These are phyloP conservation scores for Girardinus metallicus DNA, from an alignment of 2,797 vertebrate species.

Conservation along the genomic window DNA sequence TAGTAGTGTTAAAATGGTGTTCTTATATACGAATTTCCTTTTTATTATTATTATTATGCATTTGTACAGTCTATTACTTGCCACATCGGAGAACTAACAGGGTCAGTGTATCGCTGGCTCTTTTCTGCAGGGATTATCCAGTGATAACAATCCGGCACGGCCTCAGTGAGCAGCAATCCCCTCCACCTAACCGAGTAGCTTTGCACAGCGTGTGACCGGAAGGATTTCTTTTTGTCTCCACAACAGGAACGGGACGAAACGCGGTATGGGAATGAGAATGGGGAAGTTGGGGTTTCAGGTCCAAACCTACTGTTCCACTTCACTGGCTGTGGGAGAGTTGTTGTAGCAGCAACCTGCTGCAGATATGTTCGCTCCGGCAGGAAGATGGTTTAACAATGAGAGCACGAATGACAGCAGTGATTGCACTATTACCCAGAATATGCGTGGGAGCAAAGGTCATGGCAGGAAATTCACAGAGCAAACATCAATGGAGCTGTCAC, in stretches of 20 bases:
- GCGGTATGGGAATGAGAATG: constrained; percentile 63
- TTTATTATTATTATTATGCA: neutral
- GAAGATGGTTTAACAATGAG: constrained; percentile 33
- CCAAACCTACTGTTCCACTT: constrained; percentile 61
- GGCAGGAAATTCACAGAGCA: neutral
- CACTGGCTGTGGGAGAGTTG: constrained; percentile 74
- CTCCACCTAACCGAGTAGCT: constrained; percentile 53
- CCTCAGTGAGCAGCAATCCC: constrained; percentile 53
- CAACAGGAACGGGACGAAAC: constrained; percentile 59
- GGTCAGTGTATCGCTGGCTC: constrained; percentile 49
- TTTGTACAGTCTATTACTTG: constrained; percentile 20
- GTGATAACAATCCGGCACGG: constrained; percentile 66
- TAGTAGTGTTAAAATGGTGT: neutral
- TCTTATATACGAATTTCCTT: neutral
- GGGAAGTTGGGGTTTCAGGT: constrained; percentile 66
- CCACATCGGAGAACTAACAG: constrained; percentile 27
- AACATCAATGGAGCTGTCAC: neutral
- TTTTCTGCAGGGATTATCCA: constrained; percentile 63
- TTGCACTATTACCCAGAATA: neutral
- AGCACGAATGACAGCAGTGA: constrained; percentile 6
- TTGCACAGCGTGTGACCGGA: constrained; percentile 80
- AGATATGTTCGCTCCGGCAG: constrained; percentile 31
- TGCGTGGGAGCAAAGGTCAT: neutral
- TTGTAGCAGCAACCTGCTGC: constrained; percentile 59
- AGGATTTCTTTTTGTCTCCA: constrained; percentile 66